Conservation (phyloP, 2,888 invertebrate species). For the Chalcis sispes region DNA sequence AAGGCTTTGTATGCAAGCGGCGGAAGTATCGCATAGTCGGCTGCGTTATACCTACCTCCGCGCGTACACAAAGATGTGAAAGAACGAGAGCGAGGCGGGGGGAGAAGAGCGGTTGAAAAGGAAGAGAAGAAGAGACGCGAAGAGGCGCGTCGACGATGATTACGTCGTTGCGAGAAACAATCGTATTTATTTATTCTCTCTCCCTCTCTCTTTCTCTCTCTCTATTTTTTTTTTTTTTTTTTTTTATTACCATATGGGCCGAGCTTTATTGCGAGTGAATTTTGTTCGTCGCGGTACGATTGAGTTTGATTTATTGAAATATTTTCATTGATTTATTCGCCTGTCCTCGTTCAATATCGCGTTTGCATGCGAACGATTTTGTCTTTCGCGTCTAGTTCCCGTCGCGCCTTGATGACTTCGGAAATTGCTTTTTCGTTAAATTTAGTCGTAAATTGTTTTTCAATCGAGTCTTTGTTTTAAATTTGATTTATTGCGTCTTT, state of each 20-base stretch:
- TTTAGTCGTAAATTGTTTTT: constrained; percentile 1
- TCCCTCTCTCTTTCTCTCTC: no score
- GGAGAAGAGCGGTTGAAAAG: no score
- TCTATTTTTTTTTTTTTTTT: no score
- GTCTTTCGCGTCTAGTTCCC: no score
- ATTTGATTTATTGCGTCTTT: no score
- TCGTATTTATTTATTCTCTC: no score
- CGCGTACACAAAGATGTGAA: not conserved
- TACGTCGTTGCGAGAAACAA: no score
- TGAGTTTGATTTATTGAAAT: constrained; percentile 31
- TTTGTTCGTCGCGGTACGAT: constrained; percentile 2
- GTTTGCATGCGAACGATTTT: constrained; percentile 1
- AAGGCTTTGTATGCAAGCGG: constrained; percentile 28
- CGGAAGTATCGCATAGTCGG: not conserved
- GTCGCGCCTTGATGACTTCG: no score
- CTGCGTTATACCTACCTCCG: not conserved
- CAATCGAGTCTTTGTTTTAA: constrained; percentile 4
- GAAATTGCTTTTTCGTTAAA: not conserved
- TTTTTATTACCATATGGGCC: no score
- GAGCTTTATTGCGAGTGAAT: constrained; percentile 22
- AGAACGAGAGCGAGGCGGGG: not conserved
- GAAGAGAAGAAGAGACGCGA: no score
- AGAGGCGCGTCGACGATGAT: no score
- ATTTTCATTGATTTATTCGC: constrained; percentile 35
- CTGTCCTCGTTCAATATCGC: constrained; percentile 9